Percentiles rank a stretch among this genome's conserved stretches.
Evolutionary conservation across 2,113 vertebrate genomes (phyloP).

Genomic region (Trochalopteron elliotii): DNA sequence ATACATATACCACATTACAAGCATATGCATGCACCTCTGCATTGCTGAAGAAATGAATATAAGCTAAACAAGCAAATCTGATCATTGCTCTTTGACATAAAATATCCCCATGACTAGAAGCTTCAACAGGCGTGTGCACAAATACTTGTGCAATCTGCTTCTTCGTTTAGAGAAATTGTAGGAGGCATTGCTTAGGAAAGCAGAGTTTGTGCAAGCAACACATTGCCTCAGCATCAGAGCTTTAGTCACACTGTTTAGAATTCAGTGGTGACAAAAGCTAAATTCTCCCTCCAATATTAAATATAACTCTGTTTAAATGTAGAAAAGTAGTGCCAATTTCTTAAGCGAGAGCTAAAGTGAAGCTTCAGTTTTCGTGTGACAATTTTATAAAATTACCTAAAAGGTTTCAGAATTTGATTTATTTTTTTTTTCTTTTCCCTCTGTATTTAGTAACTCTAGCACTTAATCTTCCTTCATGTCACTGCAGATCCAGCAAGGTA

Average conservation of each 20-base stretch:
- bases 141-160: neutral
- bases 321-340: neutral
- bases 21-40: neutral
- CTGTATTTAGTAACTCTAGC: neutral
- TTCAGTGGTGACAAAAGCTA: slow-evolving; percentile 40
- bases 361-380: neutral
- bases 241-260: slow-evolving; percentile 42
- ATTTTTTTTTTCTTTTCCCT: neutral
- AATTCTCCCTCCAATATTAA: slow-evolving; percentile 44
- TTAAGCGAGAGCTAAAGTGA: neutral
- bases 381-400: slow-evolving; percentile 20
- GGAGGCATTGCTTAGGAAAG: slow-evolving; percentile 31
- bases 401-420: neutral
- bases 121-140: neutral
- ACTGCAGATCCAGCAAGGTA: neutral
- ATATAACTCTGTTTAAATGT: slow-evolving; percentile 29
- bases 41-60: neutral
- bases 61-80: neutral
- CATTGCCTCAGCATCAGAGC: slow-evolving; percentile 15
- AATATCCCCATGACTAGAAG: neutral
- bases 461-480: neutral
- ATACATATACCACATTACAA: neutral
- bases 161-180: neutral
- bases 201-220: neutral
- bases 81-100: neutral